Base-by-base conservation (phyloP, 2,888 invertebrate species). In the Conistra vaccinii region DNA sequence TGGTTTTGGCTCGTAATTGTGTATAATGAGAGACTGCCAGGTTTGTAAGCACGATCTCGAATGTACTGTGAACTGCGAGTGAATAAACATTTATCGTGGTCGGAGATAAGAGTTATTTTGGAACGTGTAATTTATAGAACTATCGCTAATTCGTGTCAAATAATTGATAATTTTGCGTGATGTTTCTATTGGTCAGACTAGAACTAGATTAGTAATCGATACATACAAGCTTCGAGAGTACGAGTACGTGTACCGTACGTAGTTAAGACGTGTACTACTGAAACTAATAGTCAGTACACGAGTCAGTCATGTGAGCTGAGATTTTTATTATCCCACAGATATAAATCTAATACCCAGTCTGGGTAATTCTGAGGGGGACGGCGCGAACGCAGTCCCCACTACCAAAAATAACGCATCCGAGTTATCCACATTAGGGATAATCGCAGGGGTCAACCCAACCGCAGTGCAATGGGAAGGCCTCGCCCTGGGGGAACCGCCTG, bases 311-410 rank as follows among this genome's bases (percentile, higher is more conserved):
- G 48, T 45, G 42, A 45, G 5, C 45, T 17, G 17, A 12, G 10
- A 35, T 4, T 42, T 42, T 1, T 10, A 39, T 9, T 39, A 32
- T 39, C n/a, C n/a, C n/a, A n/a, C n/a, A n/a, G n/a, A n/a, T n/a
- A n/a, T n/a, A n/a, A n/a, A n/a, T n/a, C n/a, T 39, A 39, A 0
- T 42, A 5, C 5, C 1, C 17, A 17, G 48, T 48, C 9, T 7
- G 23, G 2, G 5, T 5, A 26, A 23, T 60, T 62, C 29, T 75
- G 42, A 68, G 61, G 80, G 83, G 84, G 72, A 76, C 80, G 67
- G 80, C 86, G 80, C 76, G 85, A 58, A 81, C 81, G 85, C 80
- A 80, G 72, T 81, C 73, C 80, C 80, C 84, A 81, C 73, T 84
- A 80, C 42, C 84, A 84, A 73, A 83, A 83, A 84, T 78, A 29